Base-by-base conservation (phyloP, 2,797 vertebrate genomes). In the Tiaroga cobitis region DNA sequence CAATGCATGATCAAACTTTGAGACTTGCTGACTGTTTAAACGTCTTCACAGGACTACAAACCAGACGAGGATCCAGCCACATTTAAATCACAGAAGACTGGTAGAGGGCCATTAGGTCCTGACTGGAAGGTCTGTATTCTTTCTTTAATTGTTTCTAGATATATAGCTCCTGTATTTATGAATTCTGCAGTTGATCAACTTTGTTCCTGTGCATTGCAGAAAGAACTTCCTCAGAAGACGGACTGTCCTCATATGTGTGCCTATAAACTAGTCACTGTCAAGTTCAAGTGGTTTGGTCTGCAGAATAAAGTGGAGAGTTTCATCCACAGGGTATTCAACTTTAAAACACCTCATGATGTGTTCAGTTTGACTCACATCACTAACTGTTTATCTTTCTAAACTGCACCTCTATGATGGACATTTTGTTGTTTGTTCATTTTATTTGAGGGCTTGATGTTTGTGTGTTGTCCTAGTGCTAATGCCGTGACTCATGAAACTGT, bases 211-310 rank as follows among this genome's bases (percentile, higher is more conserved):
- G 51, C 29, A 1, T 88, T 90, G 68, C 95, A 99, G 98, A 95
- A 96, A 89, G 95, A 97, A 69, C 94, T 99, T 59, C 91, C 92
- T 7, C 95, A 95, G 73, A 95, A 96, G 91, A 90, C 93, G 32
- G 94, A 94, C 85, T 97, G 96, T 87, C 97, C 98, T 0, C 97
- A 97, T 93, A 99, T 99, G 98, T 99, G 98, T 89, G 97, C 97
- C 88, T 99, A 99, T 92, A 99, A 99, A 91, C 94, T 99, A 34
- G 97, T 98, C 91, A 96, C 96, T 0, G 94, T 97, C 87, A 95
- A 99, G 82, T 98, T 98, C 93, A 97, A 97, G 89, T 97, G 95
- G 97, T 92, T 92, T 88, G 96, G 95, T 68, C 85, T 99, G 16
- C 96, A 97, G 91, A 94, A 89, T 83, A 96, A 95, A 92, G 94